Evolutionary conservation across 1,140 invertebrate genomes (phyloP).

Genomic region (Drosophila kurseongensis): DNA sequence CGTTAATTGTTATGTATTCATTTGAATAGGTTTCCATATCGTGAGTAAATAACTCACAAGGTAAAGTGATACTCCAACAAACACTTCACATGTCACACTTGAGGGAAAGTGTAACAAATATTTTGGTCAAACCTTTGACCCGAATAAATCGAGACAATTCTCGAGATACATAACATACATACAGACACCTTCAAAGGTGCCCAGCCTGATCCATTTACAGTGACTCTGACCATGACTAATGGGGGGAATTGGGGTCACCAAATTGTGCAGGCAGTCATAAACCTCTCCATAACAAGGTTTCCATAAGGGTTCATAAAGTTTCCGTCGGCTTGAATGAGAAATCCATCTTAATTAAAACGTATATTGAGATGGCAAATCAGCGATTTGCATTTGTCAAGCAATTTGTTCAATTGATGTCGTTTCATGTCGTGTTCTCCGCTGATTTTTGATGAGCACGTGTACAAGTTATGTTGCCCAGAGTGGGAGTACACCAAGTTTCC

Average conservation of each 20-base stretch:
- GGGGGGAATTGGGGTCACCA: conserved; percentile 7
- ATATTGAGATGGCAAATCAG: conserved; percentile 30
- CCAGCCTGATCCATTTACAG: conserved; percentile 18
- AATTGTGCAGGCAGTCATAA: conserved; percentile 3
- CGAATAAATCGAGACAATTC: conserved; percentile 16
- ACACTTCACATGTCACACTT: conserved; percentile 15
- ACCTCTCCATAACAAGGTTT: conserved; percentile 1
- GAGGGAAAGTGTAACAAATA: conserved; percentile 46
- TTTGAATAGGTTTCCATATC: conserved; percentile 2
- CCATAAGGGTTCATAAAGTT: conserved; percentile 11
- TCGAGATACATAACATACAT: conserved; percentile 6
- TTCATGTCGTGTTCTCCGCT: conserved; percentile 44
- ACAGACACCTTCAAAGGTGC: conserved; percentile 9
- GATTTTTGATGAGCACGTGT: conserved; percentile 45
- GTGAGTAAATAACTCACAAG: conserved; percentile 19
- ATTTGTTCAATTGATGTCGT: conserved; percentile 54
- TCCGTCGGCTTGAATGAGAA: conserved; percentile 5
- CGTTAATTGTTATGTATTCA: conserved; percentile 4
- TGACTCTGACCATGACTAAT: conserved; percentile 34
- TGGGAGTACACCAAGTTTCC: conserved; percentile 15
- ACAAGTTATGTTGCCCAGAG: conserved; percentile 3
- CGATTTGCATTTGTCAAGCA: conserved; percentile 42
- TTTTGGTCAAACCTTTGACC: conserved; percentile 28
- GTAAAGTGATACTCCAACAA: conserved; percentile 36
- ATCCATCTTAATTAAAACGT: conserved; percentile 49